These are phyloP conservation scores for Oscheius sp. DNA, from an alignment of 2,888 invertebrate genomes.

Conservation along the genomic window DNA sequence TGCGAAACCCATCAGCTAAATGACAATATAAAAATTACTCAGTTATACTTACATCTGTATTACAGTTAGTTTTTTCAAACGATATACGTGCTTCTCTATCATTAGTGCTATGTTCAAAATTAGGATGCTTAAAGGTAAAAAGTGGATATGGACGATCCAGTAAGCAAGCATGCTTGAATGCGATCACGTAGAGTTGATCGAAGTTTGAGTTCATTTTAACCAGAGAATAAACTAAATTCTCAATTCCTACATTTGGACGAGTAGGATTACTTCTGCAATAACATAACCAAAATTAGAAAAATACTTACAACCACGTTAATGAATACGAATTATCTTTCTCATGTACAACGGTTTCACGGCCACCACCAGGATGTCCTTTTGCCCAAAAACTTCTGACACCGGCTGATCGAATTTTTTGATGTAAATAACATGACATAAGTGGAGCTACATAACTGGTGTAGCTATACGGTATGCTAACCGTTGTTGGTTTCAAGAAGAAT, in stretches of 20 bases:
- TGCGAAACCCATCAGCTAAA: slow-evolving; percentile 80
- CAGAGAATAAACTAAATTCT: not conserved
- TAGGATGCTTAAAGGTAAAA: slow-evolving; percentile 91
- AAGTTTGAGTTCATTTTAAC: slow-evolving; percentile 23
- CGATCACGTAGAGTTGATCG: slow-evolving; percentile 92
- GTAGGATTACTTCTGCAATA: too few species aligned
- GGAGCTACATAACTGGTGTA: slow-evolving; percentile 76
- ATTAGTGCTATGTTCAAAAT: slow-evolving; percentile 73
- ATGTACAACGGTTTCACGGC: slow-evolving; percentile 26
- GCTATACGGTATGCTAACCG: slow-evolving; percentile 61
- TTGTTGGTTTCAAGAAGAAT: slow-evolving; percentile 71
- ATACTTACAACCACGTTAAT: too few species aligned
- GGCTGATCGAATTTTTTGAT: slow-evolving; percentile 44
- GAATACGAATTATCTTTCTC: slow-evolving; percentile 4
- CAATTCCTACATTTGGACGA: too few species aligned
- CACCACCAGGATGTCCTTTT: slow-evolving; percentile 41
- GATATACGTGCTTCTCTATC: slow-evolving; percentile 34
- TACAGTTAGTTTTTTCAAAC: slow-evolving; percentile 36
- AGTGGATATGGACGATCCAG: slow-evolving; percentile 71
- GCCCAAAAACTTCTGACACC: slow-evolving; percentile 30
- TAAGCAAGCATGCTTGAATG: slow-evolving; percentile 84
- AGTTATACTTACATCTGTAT: slow-evolving; percentile 42
- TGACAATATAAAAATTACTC: not conserved
- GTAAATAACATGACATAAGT: slow-evolving; percentile 85
- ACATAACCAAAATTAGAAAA: not conserved